These are phyloP conservation scores for Ctenochaetus hawaiiensis DNA, from an alignment of 2,797 vertebrate species.

Conservation along the genomic window DNA sequence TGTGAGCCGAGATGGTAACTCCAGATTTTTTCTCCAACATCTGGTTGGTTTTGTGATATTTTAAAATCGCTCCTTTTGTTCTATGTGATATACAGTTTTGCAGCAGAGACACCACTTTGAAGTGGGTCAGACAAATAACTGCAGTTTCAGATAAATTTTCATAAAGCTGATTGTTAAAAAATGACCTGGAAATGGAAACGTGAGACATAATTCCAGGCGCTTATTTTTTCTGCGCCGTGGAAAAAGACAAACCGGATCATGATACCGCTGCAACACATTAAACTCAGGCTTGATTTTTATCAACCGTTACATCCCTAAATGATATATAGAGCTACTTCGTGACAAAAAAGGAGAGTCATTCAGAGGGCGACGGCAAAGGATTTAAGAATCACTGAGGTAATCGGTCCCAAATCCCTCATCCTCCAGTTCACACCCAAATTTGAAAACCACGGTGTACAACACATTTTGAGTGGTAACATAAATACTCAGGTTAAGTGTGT, in stretches of 20 bases:
- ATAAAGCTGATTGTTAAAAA: conserved; percentile 8
- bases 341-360: neutral
- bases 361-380: neutral
- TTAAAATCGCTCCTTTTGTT: conserved; percentile 38
- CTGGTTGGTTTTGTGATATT: conserved; percentile 39
- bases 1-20: conserved; percentile 36
- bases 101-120: conserved; percentile 12
- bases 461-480: conserved; percentile 9
- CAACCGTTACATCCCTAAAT: neutral
- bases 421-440: conserved; percentile 8
- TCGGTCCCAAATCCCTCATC: conserved; percentile 21
- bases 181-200: neutral
- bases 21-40: conserved; percentile 33
- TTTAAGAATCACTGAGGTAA: conserved; percentile 13
- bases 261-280: neutral
- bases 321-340: neutral
- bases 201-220: neutral
- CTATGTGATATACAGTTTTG: conserved; percentile 14
- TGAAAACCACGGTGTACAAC: neutral
- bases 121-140: conserved; percentile 5
- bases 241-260: conserved; percentile 12
- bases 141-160: conserved; percentile 27
- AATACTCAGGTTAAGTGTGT: neutral
- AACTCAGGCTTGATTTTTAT: conserved; percentile 2
- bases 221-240: neutral